Conservation (phyloP, 2,797 vertebrate genomes). For the Semotilus atromaculatus region DNA sequence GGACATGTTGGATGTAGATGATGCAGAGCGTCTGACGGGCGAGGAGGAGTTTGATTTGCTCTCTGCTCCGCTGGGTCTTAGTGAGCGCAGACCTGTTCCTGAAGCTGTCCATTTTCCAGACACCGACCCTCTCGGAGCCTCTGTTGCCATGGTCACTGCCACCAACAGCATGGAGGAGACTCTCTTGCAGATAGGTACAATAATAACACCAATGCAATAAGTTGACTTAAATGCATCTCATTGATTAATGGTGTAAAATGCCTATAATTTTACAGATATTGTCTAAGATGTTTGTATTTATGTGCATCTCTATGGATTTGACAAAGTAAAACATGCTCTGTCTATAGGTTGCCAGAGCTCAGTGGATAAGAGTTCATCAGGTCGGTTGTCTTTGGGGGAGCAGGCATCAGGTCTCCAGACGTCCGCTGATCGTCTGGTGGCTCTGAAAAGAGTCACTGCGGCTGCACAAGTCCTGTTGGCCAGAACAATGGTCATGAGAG, state of each 20-base stretch:
- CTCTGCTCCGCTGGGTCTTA: constrained; percentile 91
- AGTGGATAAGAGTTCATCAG: constrained; percentile 92
- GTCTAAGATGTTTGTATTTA: not conserved
- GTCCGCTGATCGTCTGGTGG: constrained; percentile 93
- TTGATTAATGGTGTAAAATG: not conserved
- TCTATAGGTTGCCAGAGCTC: constrained; percentile 90
- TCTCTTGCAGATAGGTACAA: constrained; percentile 92
- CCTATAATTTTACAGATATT: not conserved
- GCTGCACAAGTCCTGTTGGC: constrained; percentile 96
- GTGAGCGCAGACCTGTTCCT: constrained; percentile 88
- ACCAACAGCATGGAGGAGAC: constrained; percentile 99
- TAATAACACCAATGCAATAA: not conserved
- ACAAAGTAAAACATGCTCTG: not conserved
- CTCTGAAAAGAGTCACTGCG: constrained; percentile 91
- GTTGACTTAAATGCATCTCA: not conserved
- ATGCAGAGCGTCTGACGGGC: constrained; percentile 93
- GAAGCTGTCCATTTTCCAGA: constrained; percentile 96
- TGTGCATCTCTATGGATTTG: not conserved
- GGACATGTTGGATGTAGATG: constrained; percentile 98
- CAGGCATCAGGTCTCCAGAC: constrained; percentile 91
- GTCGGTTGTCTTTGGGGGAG: constrained; percentile 91
- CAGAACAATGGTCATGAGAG: constrained; percentile 99
- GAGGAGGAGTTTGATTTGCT: constrained; percentile 97
- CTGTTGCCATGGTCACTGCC: constrained; percentile 96
- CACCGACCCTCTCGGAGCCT: constrained; percentile 94